Conservation (phyloP, 2,113 vertebrate genomes). For the Mustela lutreola region DNA sequence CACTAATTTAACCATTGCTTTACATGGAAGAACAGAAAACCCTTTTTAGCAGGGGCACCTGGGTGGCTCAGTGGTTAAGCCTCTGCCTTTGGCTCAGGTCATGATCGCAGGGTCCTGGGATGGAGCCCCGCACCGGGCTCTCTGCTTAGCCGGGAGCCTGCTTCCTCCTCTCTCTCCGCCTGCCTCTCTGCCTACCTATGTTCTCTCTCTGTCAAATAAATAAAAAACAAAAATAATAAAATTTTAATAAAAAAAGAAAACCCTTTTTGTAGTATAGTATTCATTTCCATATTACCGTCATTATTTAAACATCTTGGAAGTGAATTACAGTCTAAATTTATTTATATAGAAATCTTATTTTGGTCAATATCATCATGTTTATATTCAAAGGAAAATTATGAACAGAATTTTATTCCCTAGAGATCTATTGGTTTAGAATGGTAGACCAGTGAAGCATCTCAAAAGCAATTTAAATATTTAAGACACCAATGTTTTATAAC, state of each 20-base stretch:
- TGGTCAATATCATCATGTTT: not conserved
- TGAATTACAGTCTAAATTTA: conserved; percentile 29
- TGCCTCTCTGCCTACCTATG: too few relatives aligned
- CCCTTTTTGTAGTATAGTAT: not conserved
- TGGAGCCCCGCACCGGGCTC: too few relatives aligned
- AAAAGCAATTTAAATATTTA: conserved; percentile 60
- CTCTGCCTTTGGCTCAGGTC: too few relatives aligned
- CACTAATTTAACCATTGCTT: not conserved
- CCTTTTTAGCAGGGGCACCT: not conserved
- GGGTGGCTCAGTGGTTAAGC: too few relatives aligned
- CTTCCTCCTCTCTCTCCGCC: too few relatives aligned
- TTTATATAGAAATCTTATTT: conserved; percentile 16
- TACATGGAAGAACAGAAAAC: not conserved
- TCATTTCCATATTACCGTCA: conserved; percentile 48
- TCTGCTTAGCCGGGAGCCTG: too few relatives aligned
- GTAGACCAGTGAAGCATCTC: not conserved
- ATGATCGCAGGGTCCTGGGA: too few relatives aligned
- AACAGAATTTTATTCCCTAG: conserved; percentile 57
- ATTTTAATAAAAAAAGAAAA: not conserved
- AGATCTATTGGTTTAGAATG: conserved; percentile 37
- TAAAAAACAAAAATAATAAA: too few relatives aligned
- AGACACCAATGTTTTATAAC: conserved; percentile 48
- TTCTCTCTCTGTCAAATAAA: too few relatives aligned
- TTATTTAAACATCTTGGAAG: conserved; percentile 35
- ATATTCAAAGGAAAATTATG: conserved; percentile 53